Percentiles rank a stretch among this genome's conserved stretches.
Evolutionary conservation across 2,113 vertebrate species (phyloP).

Genomic region (Puntigrus tetrazona): DNA sequence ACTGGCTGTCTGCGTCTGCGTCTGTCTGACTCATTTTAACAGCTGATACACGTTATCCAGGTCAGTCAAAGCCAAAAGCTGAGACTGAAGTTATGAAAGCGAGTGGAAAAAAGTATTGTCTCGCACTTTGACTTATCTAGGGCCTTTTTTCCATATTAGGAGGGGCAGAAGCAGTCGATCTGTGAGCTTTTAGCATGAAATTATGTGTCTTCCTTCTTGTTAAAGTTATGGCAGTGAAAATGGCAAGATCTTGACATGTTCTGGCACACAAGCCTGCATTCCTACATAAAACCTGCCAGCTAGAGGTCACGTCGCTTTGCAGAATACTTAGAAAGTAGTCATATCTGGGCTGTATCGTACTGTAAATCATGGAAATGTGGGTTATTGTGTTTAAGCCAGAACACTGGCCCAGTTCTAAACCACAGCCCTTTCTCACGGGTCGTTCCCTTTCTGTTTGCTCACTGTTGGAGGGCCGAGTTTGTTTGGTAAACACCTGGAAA

Average conservation of each 20-base stretch:
- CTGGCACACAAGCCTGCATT: slow-evolving; percentile 20
- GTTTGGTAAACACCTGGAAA: slow-evolving; percentile 43
- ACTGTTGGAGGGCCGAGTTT: slow-evolving; percentile 6
- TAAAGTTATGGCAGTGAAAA: slow-evolving; percentile 12
- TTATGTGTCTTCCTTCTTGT: neutral
- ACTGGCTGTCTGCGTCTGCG: slow-evolving; percentile 30
- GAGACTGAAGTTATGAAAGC: neutral
- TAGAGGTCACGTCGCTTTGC: neutral
- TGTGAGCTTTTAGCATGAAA: slow-evolving; percentile 22
- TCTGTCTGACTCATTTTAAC: slow-evolving; percentile 45
- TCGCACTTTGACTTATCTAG: neutral
- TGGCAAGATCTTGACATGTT: slow-evolving; percentile 22
- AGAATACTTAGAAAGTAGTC: slow-evolving; percentile 16
- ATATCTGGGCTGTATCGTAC: slow-evolving; percentile 11
- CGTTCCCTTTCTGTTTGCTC: neutral
- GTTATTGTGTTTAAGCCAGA: slow-evolving; percentile 19
- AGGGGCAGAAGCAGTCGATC: neutral
- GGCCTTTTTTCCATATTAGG: neutral
- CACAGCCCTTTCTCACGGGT: slow-evolving; percentile 7
- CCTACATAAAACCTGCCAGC: neutral
- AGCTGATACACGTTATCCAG: slow-evolving; percentile 47
- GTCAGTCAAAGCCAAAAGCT: slow-evolving; percentile 32
- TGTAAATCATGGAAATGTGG: slow-evolving; percentile 30
- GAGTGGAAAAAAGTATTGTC: neutral
- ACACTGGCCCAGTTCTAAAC: neutral